Percentiles rank a stretch among this genome's conserved stretches.
Conservation (phyloP, 1,140 invertebrate species). For the Drosophila cardini region DNA sequence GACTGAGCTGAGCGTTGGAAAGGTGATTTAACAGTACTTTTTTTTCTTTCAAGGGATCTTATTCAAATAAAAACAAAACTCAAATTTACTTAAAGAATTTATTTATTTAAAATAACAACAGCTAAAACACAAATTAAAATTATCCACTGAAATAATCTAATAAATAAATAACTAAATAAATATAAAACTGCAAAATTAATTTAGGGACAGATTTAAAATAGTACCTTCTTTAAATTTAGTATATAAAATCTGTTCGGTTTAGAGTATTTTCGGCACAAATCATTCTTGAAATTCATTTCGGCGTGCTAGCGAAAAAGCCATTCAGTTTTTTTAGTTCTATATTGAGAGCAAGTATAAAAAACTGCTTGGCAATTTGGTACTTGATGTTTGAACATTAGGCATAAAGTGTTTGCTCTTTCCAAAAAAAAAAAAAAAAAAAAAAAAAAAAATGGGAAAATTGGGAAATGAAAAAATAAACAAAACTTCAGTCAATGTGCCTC, state of each 20-base stretch:
- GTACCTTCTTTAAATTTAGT: no score
- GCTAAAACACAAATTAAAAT: no score
- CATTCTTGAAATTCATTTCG: background rate
- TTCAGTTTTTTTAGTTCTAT: background rate
- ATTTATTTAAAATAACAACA: no score
- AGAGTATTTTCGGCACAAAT: background rate
- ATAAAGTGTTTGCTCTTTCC: slow-evolving; percentile 49
- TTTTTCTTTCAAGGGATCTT: no score
- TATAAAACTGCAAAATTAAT: no score
- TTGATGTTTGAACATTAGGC: slow-evolving; percentile 48
- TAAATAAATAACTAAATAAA: no score
- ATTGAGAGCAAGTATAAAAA: background rate
- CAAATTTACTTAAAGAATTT: no score
- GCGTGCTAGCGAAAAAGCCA: background rate
- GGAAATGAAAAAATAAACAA: slow-evolving; percentile 69
- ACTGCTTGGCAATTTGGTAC: slow-evolving; percentile 47
- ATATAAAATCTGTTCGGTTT: background rate
- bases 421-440: slow-evolving; percentile 21
- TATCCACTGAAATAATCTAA: no score
- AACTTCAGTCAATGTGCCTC: slow-evolving; percentile 68
- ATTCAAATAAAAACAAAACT: no score
- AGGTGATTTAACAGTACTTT: no score
- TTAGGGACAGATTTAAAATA: background rate
- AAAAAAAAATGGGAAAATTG: slow-evolving; percentile 17
- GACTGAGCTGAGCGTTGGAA: background rate